Percentiles rank a stretch among this genome's conserved stretches.
These are phyloP conservation scores for Aspidiotus rigidus DNA, from an alignment of 2,888 invertebrate genomes.

Conservation along the genomic window DNA sequence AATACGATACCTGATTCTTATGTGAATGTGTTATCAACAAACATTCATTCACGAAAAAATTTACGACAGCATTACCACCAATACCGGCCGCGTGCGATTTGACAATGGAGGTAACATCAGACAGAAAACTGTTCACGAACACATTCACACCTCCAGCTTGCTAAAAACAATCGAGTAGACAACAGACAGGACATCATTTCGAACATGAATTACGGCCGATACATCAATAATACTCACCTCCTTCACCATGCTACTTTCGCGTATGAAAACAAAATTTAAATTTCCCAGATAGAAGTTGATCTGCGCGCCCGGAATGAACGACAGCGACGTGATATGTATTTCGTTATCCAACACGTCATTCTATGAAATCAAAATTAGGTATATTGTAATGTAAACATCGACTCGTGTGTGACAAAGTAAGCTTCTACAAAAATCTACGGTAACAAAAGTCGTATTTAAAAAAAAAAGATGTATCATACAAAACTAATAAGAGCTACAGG, in stretches of 20 bases:
- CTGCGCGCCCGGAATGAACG: slow-evolving; percentile 65
- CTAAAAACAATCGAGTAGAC: slow-evolving; percentile 25
- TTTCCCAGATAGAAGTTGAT: slow-evolving; percentile 79
- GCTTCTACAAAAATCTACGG: slow-evolving; percentile 5
- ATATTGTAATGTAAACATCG: neutral
- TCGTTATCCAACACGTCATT: slow-evolving; percentile 36
- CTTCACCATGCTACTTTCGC: slow-evolving; percentile 84
- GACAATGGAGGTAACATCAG: slow-evolving; percentile 86
- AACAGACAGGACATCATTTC: neutral
- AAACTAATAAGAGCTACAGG: no score
- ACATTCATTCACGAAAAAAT: slow-evolving; percentile 86
- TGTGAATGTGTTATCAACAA: slow-evolving; percentile 85
- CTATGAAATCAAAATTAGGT: slow-evolving; percentile 13
- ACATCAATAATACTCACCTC: slow-evolving; percentile 51
- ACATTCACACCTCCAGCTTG: slow-evolving; percentile 84
- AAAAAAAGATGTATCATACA: no score
- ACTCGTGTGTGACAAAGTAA: neutral
- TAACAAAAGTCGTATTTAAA: neutral
- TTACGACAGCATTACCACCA: slow-evolving; percentile 90
- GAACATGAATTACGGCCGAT: neutral
- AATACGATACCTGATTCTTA: slow-evolving; percentile 74
- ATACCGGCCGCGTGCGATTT: slow-evolving; percentile 86
- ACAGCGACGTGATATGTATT: slow-evolving; percentile 68
- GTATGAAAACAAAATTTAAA: slow-evolving; percentile 85
- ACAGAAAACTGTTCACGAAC: slow-evolving; percentile 86